phyloP scores from a whole-genome alignment of 2,888 invertebrate genomes.

The Harmothoe impar region DNA sequence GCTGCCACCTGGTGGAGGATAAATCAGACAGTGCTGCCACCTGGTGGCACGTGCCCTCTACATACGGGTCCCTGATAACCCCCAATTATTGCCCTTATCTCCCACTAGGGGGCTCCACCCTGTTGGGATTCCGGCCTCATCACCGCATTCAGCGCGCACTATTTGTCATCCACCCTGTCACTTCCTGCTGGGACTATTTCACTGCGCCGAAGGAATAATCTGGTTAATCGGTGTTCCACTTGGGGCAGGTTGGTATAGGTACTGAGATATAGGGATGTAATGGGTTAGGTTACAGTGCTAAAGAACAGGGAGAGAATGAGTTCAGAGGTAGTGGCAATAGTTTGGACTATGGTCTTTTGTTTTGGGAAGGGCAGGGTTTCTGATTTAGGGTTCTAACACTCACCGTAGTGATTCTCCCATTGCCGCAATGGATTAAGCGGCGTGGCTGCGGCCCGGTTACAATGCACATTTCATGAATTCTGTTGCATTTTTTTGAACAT shows the following conservation, averaged over 20 bases:
- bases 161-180: not conserved
- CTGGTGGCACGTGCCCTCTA: not conserved
- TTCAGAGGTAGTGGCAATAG: too few species aligned
- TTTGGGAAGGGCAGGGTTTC: too few species aligned
- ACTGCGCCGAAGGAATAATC: not conserved
- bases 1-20: not conserved
- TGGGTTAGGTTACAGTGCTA: not conserved
- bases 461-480: too few species aligned
- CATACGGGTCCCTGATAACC: not conserved
- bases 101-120: not conserved
- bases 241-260: not conserved
- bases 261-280: not conserved
- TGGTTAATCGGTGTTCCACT: not conserved
- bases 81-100: conserved; percentile 17
- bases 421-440: too few species aligned
- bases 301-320: too few species aligned
- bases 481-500: too few species aligned
- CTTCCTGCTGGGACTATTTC: not conserved
- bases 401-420: too few species aligned
- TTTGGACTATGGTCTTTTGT: too few species aligned
- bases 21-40: not conserved
- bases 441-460: too few species aligned
- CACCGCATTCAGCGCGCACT: not conserved
- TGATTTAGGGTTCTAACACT: too few species aligned
- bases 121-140: not conserved